phyloP scores from a whole-genome alignment of 2,797 vertebrate species.

The Propithecus deckenii region DNA sequence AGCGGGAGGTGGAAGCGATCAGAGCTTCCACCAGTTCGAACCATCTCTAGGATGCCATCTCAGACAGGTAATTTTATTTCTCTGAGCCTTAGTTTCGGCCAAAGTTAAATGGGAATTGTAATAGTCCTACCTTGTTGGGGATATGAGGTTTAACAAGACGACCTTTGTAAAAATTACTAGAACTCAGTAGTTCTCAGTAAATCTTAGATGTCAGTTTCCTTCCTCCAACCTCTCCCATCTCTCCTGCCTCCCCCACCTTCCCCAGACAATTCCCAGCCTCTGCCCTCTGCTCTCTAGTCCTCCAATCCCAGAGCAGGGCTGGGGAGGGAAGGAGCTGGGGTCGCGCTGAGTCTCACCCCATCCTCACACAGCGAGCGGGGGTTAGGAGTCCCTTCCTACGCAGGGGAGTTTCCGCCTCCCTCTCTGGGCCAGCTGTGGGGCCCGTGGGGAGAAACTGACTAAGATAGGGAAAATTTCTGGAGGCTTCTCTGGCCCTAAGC shows the following conservation, averaged over 20 bases:
- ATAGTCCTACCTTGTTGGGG: neutral
- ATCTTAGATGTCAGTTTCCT: neutral
- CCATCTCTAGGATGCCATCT: neutral
- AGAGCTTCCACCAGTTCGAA: neutral
- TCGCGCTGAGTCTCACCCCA: conserved; percentile 26
- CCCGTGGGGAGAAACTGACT: conserved; percentile 76
- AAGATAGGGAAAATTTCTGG: conserved; percentile 81
- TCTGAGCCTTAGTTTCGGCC: neutral
- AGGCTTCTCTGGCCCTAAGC: conserved; percentile 71
- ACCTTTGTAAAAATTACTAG: neutral
- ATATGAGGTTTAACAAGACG: neutral
- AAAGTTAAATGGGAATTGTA: neutral
- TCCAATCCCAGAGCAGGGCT: neutral
- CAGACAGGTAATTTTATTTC: neutral
- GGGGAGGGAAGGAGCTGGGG: neutral
- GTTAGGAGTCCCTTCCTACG: conserved; percentile 66
- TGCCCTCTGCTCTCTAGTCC: neutral
- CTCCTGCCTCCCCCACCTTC: neutral
- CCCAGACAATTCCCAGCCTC: neutral
- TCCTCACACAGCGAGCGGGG: conserved; percentile 62
- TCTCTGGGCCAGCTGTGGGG: conserved; percentile 69
- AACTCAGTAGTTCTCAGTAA: neutral
- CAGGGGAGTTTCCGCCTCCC: conserved; percentile 70
- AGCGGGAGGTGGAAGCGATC: neutral
- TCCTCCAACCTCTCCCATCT: neutral